Evolutionary conservation across 2,888 invertebrate species (phyloP).

Genomic region (Coremacera marginata): DNA sequence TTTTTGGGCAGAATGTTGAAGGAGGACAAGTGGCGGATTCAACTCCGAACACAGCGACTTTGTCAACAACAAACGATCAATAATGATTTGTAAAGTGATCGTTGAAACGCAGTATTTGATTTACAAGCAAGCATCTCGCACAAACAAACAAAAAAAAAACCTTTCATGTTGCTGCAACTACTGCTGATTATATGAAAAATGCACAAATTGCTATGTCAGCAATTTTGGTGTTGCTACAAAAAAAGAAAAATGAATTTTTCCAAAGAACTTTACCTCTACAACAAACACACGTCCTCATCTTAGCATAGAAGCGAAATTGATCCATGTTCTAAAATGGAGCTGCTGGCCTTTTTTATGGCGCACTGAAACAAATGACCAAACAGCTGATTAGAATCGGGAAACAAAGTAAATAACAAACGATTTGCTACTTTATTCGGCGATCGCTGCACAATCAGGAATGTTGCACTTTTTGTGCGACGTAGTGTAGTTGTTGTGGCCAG

Average conservation of each 20-base stretch:
- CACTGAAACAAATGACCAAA: slow-evolving; percentile 28
- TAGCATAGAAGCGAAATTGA: neutral
- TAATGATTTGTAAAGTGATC: slow-evolving; percentile 31
- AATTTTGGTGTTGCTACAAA: slow-evolving; percentile 14
- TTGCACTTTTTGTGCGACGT: too few species aligned
- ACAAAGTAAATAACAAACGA: neutral
- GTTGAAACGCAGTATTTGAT: neutral
- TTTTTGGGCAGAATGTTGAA: slow-evolving; percentile 26
- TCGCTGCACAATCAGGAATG: slow-evolving; percentile 9
- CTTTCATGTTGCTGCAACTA: too few species aligned
- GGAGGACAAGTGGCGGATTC: slow-evolving; percentile 27
- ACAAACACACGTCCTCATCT: neutral
- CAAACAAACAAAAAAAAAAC: neutral
- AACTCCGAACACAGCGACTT: neutral
- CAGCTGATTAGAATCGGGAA: slow-evolving; percentile 40
- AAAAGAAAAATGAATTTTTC: slow-evolving; percentile 8
- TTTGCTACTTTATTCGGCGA: neutral
- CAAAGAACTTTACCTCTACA: neutral
- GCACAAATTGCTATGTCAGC: slow-evolving; percentile 25
- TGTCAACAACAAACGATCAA: slow-evolving; percentile 12
- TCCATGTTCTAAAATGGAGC: slow-evolving; percentile 15
- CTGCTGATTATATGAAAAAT: neutral
- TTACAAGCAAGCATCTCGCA: neutral
- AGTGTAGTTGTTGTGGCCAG: too few species aligned
- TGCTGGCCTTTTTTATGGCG: slow-evolving; percentile 28